Base-by-base conservation (phyloP, 2,113 vertebrate species). In the Paralichthys olivaceus region DNA sequence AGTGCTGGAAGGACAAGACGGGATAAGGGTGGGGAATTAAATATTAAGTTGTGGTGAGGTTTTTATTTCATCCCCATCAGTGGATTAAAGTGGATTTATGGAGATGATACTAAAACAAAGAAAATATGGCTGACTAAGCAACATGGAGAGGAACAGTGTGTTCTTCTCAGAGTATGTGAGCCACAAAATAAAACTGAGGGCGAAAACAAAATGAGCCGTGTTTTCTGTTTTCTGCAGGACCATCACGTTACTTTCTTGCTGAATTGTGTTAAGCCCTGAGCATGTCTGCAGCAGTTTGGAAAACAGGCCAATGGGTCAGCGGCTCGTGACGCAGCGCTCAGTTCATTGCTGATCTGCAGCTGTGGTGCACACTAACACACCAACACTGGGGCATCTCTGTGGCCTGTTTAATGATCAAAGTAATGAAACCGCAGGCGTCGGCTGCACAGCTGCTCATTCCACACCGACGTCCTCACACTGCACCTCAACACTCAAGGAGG, bases 231-330 rank as follows among this genome's bases (percentile, higher is more conserved):
- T 14, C 7, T 11, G 7, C 11, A 56, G 12, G 4, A 20, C 47
- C 15, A 2, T 60, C 57, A 37, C 12, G 12, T 43, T 20, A 34
- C 0, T 25, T 4, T n/a, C 61, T 34, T 9, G 2, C 0, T 43
- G 9, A n/a, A n/a, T 19, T 37, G 13, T 12, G 37, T 40, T 40
- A 11, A 40, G 37, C 12, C 12, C 37, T 11, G 37, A 12, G 37
- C 37, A 40, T 40, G 47, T 47, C 57, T 51, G 14, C 45, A 66
- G 59, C 17, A 40, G 64, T 28, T 20, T 43, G 23, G 9, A 85
- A 83, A 83, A 72, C 62, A 72, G 74, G 85, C 28, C 54, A 74
- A 53, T 66, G 77, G 81, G 82, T 81, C 81, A 78, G 75, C 2
- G 5, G 47, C 43, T 63, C 22, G 11, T 34, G 60, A 23, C 26